Conservation (phyloP, 2,888 invertebrate species). For the Nymphalis urticae region DNA sequence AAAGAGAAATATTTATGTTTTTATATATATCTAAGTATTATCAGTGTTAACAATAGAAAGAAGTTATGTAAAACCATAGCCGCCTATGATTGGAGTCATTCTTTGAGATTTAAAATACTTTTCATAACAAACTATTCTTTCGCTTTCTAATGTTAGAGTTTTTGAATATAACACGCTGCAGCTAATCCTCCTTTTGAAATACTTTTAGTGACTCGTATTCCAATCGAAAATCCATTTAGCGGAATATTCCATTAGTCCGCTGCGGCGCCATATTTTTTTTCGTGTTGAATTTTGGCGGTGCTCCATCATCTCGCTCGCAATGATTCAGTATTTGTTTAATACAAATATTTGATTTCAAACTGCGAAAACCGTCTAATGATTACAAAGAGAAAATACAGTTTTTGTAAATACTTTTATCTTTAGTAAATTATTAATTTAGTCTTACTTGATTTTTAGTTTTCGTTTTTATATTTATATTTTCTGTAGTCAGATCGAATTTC, state of each 20-base stretch:
- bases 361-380: neutral
- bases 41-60: too few species aligned
- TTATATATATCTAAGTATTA: too few species aligned
- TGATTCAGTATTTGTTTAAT: slow-evolving; percentile 23
- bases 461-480: too few species aligned
- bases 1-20: too few species aligned
- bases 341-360: slow-evolving; percentile 11
- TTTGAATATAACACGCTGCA: slow-evolving; percentile 14
- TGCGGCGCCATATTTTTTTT: slow-evolving; percentile 26
- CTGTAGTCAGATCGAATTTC: too few species aligned
- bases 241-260: slow-evolving; percentile 49
- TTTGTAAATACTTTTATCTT: too few species aligned
- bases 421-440: too few species aligned
- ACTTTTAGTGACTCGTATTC: slow-evolving; percentile 22
- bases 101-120: too few species aligned
- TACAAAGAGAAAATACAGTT: neutral
- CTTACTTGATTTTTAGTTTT: too few species aligned
- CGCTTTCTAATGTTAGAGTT: neutral
- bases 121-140: neutral
- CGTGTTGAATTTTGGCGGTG: slow-evolving; percentile 26
- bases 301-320: slow-evolving; percentile 22
- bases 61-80: too few species aligned
- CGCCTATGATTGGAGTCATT: too few species aligned
- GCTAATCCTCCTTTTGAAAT: slow-evolving; percentile 12
- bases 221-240: slow-evolving; percentile 48